Base-by-base conservation (phyloP, 2,888 invertebrate species). In the Diarsia brunnea region DNA sequence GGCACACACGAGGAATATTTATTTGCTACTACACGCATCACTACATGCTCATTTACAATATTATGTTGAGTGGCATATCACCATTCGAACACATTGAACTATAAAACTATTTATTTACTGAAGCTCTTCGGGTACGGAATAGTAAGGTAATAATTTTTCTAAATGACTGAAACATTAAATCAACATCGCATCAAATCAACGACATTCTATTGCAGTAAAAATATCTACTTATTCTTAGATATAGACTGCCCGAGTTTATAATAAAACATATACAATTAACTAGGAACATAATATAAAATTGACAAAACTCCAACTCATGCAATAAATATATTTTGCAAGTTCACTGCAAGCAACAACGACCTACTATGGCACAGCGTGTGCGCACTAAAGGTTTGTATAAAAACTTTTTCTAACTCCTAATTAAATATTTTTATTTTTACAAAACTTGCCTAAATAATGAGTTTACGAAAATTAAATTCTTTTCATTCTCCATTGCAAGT, bases 241-340 rank as follows among this genome's bases (percentile, higher is more conserved):
- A 63, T 61, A 77, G 75, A 74, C 73, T 78, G 84, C 71, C 69
- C 65, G 69, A 82, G 69, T 78, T 76, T 66, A 81, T 73, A 85
- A 87, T 83, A 77, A 86, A 87, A 85, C 79, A 84, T 79, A 86
- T 60, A 89, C 85, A 88, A 85, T 84, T 89, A 91, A 91, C 90
- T 94, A 94, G 93, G 94, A 95, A 94, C 94, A 92, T 93, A 94
- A 94, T 89, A 92, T 92, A 93, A 94, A 94, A 93, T 93, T 93
- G 91, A 91, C 92, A 94, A 93, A 94, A 94, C 91, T 93, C 93
- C 92, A 94, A 93, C 92, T 90, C 89, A 89, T 90, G 84, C 88
- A 90, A 90, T 91, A 90, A 90, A 91, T 88, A 91, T 89, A 88
- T 89, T 92, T 91, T 90, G 88, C 89, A 85, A 87, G 89, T 92